phyloP scores from a whole-genome alignment of 2,888 invertebrate genomes.

The Polyploca ridens region DNA sequence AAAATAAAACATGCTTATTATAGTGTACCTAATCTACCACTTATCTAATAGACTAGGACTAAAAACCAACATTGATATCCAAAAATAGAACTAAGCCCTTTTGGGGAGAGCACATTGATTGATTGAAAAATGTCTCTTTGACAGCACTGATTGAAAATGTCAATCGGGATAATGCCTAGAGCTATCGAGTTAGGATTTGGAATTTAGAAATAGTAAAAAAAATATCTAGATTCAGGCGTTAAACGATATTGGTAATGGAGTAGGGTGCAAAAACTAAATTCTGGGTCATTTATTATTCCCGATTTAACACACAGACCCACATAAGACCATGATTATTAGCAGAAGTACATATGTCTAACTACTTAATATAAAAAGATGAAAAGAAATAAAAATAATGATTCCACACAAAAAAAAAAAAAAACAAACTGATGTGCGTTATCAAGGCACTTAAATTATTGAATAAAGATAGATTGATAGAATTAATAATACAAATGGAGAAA shows the following conservation, averaged over 20 bases:
- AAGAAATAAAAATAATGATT: too few relatives aligned
- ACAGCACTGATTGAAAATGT: constrained; percentile 12
- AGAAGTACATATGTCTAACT: not conserved
- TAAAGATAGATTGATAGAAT: not conserved
- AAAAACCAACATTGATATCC: not conserved
- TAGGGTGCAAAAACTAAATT: not conserved
- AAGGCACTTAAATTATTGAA: not conserved
- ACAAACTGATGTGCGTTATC: too few relatives aligned
- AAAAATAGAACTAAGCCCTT: not conserved
- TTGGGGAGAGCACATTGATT: not conserved
- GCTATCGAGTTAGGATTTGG: not conserved
- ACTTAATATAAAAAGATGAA: too few relatives aligned
- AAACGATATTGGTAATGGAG: not conserved
- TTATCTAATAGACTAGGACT: not conserved
- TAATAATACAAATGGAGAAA: constrained; percentile 1
- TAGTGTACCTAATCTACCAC: not conserved
- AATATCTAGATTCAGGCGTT: not conserved
- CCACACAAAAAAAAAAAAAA: too few relatives aligned
- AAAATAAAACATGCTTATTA: too few relatives aligned
- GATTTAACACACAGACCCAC: not conserved
- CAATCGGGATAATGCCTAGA: constrained; percentile 8
- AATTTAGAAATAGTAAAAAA: constrained; percentile 6
- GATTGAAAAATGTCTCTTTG: constrained; percentile 10
- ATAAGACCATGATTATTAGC: not conserved
- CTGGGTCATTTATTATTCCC: not conserved